Conservation (phyloP, 2,797 vertebrate species). For the Alcedo quadribrachys region DNA sequence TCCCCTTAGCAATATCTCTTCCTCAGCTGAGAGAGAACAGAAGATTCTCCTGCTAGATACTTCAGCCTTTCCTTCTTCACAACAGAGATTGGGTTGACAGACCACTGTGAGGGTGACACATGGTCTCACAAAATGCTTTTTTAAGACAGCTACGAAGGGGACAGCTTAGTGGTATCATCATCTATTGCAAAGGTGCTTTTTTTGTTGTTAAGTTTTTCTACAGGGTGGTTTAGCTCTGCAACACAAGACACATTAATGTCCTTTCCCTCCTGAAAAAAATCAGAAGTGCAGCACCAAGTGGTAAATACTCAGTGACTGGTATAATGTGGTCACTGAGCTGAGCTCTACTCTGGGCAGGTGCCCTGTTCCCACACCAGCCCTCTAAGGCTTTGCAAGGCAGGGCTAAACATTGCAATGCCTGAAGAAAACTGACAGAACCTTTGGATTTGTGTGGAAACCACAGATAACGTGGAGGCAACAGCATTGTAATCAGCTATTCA, state of each 20-base stretch:
- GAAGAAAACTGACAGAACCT: neutral
- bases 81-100: neutral
- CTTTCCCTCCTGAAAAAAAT: neutral
- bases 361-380: neutral
- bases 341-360: neutral
- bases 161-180: neutral
- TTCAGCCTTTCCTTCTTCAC: neutral
- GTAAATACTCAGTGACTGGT: neutral
- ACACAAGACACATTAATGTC: neutral
- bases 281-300: neutral
- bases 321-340: neutral
- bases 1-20: neutral
- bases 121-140: neutral
- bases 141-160: neutral
- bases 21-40: neutral
- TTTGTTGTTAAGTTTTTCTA: neutral
- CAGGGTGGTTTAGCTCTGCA: neutral
- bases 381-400: neutral
- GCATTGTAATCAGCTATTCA: neutral
- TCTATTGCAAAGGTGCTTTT: neutral
- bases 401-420: neutral
- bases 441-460: neutral
- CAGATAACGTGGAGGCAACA: neutral
- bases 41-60: neutral
- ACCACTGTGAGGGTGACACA: accelerated